Conservation (phyloP, 2,113 vertebrate genomes). For the Limnothrissa miodon region DNA sequence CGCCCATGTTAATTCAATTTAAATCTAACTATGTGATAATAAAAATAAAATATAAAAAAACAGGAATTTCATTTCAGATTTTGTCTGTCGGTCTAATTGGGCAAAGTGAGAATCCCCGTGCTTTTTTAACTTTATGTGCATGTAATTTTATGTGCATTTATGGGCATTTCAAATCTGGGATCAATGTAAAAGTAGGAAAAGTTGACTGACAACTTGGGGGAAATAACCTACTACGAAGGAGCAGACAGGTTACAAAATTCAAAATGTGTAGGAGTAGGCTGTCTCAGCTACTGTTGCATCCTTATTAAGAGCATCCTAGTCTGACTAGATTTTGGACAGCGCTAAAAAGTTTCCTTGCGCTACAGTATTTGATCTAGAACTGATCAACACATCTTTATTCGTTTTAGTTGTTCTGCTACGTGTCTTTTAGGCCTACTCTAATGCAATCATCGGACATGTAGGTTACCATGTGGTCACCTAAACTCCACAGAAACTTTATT, state of each 20-base stretch:
- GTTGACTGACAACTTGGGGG: background rate
- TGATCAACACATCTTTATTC: background rate
- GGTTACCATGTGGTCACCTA: background rate
- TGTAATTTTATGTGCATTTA: too few species aligned
- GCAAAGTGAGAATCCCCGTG: too few species aligned
- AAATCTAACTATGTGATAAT: too few species aligned
- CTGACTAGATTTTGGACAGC: too few species aligned
- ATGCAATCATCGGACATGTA: background rate
- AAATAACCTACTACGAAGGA: slow-evolving; percentile 42
- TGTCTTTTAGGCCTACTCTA: background rate
- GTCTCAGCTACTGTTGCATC: slow-evolving; percentile 73
- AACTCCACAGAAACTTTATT: background rate
- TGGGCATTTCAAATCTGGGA: too few species aligned
- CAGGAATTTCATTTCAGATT: too few species aligned
- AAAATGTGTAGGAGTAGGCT: slow-evolving; percentile 79
- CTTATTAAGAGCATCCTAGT: too few species aligned
- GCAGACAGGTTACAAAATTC: slow-evolving; percentile 91
- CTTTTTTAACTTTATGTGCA: too few species aligned
- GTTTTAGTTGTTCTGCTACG: background rate
- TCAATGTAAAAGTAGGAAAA: background rate
- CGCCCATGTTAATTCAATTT: background rate
- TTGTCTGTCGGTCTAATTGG: too few species aligned
- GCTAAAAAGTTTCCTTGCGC: too few species aligned
- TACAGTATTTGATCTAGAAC: background rate
- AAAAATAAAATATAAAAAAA: too few species aligned